Evolutionary conservation across 2,888 invertebrate species (phyloP).

Genomic region (Drosophila atripex): DNA sequence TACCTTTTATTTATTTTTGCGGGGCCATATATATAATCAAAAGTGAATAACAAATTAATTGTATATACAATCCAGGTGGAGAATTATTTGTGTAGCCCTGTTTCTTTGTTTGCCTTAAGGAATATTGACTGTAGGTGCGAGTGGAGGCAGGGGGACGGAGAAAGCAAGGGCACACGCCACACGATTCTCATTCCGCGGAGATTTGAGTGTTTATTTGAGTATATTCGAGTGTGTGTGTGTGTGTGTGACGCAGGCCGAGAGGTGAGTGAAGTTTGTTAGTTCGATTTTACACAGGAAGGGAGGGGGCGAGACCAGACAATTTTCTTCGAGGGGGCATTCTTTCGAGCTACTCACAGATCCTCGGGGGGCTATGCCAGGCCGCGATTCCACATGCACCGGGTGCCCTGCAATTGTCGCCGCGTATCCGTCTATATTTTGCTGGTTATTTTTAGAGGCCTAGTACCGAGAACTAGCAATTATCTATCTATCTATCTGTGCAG

Average conservation of each 20-base stretch:
- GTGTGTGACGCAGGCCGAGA: constrained; percentile 34
- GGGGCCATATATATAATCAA: background rate
- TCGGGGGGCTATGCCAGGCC: constrained; percentile 14
- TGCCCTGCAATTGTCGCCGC: constrained; percentile 46
- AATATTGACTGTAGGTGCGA: constrained; percentile 26
- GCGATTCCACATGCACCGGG: constrained; percentile 22
- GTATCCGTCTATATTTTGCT: constrained; percentile 2
- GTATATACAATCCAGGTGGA: background rate
- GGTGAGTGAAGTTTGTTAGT: constrained; percentile 42
- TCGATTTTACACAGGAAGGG: constrained; percentile 25
- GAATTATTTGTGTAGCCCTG: background rate
- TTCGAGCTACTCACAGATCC: constrained; percentile 41
- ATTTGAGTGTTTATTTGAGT: constrained; percentile 1
- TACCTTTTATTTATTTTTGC: background rate
- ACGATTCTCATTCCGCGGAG: constrained; percentile 20
- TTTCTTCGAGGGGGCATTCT: constrained; percentile 6
- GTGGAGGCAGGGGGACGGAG: constrained; percentile 1
- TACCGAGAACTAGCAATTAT: constrained; percentile 37
- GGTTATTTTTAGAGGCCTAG: constrained; percentile 40
- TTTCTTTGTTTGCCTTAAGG: constrained; percentile 1
- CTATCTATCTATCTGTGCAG: constrained; percentile 33
- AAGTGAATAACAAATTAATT: constrained; percentile 27
- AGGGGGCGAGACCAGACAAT: background rate
- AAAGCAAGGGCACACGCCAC: constrained; percentile 24
- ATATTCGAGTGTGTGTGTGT: background rate